Percentiles rank a stretch among this genome's conserved stretches.
Conservation (phyloP, 2,888 invertebrate species). For the Aphidoletes aphidimyza region DNA sequence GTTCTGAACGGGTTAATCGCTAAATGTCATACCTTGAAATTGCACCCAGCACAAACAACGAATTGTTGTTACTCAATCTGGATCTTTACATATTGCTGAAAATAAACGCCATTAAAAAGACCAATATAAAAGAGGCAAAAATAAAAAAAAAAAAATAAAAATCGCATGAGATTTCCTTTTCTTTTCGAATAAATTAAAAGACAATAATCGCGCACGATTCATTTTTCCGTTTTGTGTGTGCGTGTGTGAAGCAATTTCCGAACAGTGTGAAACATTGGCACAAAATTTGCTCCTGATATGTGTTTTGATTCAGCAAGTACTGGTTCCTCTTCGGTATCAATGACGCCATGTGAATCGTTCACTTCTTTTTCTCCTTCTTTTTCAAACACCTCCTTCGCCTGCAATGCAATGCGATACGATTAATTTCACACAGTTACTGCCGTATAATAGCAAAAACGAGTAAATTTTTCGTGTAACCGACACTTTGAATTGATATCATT, state of each 20-base stretch:
- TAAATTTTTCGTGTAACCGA: conserved; percentile 44
- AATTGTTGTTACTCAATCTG: not conserved
- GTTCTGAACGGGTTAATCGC: conserved; percentile 3
- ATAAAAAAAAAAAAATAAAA: not conserved
- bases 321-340: not conserved
- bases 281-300: no score
- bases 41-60: not conserved
- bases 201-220: conserved; percentile 37
- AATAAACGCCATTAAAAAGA: not conserved
- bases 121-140: no score
- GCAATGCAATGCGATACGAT: not conserved
- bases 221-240: not conserved
- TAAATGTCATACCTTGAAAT: not conserved
- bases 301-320: not conserved
- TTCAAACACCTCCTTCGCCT: not conserved
- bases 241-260: conserved; percentile 27
- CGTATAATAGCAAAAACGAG: conserved; percentile 20
- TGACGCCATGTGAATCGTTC: conserved; percentile 3
- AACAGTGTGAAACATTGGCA: not conserved
- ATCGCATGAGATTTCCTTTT: conserved; percentile 35
- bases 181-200: conserved; percentile 31
- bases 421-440: not conserved
- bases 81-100: not conserved
- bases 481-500: conserved; percentile 51
- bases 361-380: not conserved